phyloP scores from a whole-genome alignment of 2,113 vertebrate species.

The Notothenia rossii region DNA sequence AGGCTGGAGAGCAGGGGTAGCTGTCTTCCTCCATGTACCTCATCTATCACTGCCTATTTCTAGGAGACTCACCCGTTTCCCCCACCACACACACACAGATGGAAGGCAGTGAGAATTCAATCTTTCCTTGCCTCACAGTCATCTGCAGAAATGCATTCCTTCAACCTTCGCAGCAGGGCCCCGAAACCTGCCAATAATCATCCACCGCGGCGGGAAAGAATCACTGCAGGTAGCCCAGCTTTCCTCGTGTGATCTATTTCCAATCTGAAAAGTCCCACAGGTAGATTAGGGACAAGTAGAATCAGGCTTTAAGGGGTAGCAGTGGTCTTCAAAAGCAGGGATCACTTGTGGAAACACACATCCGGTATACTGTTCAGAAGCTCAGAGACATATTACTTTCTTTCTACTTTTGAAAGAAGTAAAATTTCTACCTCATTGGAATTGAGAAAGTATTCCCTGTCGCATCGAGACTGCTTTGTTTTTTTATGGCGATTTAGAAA shows the following conservation, averaged over 20 bases:
- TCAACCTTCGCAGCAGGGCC: conserved; percentile 67
- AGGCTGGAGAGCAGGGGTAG: conserved; percentile 79
- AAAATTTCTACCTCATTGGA: neutral
- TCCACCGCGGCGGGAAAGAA: conserved; percentile 60
- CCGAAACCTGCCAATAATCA: conserved; percentile 73
- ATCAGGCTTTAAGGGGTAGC: conserved; percentile 28
- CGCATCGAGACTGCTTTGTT: neutral
- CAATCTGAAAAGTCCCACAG: conserved; percentile 75
- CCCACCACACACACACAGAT: conserved; percentile 60
- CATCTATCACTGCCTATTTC: conserved; percentile 85
- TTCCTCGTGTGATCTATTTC: conserved; percentile 74
- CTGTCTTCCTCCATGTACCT: conserved; percentile 82
- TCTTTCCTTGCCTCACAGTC: conserved; percentile 80
- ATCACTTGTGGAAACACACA: conserved; percentile 24
- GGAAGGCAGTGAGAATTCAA: conserved; percentile 76
- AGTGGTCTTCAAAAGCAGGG: conserved; percentile 24
- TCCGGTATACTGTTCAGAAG: neutral
- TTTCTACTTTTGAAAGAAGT: neutral
- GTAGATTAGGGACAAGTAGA: conserved; percentile 72
- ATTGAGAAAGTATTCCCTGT: no score
- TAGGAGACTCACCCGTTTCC: conserved; percentile 70
- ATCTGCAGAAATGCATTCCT: conserved; percentile 80
- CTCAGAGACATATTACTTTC: neutral
- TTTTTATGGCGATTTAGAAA: neutral
- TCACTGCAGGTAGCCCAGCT: conserved; percentile 66